phyloP scores from a whole-genome alignment of 2,113 vertebrate genomes.

The Tachysurus fulvidraco region DNA sequence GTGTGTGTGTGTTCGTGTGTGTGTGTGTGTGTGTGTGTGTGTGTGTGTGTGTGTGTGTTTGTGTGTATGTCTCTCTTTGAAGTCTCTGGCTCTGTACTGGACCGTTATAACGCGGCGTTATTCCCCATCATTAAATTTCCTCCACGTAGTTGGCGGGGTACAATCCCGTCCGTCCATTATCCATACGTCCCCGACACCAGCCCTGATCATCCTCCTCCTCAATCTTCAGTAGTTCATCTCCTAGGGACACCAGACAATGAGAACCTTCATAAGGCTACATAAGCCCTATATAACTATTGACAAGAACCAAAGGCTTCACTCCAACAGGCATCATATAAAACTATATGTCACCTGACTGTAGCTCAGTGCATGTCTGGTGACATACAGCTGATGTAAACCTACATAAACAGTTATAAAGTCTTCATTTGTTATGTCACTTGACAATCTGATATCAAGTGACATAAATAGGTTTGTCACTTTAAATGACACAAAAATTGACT shows the following conservation, averaged over 20 bases:
- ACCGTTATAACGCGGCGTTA: constrained; percentile 68
- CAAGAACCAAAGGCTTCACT: not conserved
- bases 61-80: constrained; percentile 63
- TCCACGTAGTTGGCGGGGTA: constrained; percentile 99
- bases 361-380: not conserved
- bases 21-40: too few species aligned
- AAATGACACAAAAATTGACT: too few species aligned
- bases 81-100: constrained; percentile 78
- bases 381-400: not conserved
- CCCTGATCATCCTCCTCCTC: constrained; percentile 97
- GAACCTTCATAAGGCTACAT: not conserved
- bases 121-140: constrained; percentile 80
- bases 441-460: not conserved
- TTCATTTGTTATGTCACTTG: not conserved
- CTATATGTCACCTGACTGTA: not conserved
- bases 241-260: constrained; percentile 65
- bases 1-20: constrained; percentile 70
- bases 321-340: not conserved
- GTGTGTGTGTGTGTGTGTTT: too few species aligned
- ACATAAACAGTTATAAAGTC: not conserved
- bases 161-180: constrained; percentile 89
- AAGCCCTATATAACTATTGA: not conserved
- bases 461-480: too few species aligned
- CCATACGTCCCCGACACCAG: constrained; percentile 97
- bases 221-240: constrained; percentile 93